phyloP scores from a whole-genome alignment of 2,888 invertebrate genomes.

The Acronicta psi region DNA sequence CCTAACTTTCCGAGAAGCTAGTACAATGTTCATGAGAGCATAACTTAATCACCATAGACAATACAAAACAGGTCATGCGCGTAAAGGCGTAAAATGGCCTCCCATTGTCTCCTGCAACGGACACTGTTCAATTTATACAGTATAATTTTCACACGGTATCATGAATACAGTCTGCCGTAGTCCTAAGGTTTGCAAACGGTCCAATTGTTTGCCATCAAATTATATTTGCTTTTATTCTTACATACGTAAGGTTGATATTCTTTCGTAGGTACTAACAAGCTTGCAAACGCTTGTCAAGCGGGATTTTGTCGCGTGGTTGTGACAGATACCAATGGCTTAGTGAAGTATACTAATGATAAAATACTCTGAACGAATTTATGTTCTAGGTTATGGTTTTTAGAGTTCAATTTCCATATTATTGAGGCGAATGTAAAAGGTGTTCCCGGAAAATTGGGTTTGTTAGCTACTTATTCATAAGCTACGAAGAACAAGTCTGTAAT shows the following conservation, averaged over 20 bases:
- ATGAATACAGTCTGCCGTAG: constrained; percentile 30
- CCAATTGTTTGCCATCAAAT: constrained; percentile 9
- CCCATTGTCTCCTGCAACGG: constrained; percentile 33
- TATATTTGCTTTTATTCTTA: neutral
- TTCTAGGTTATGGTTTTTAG: constrained; percentile 9
- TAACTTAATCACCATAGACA: constrained; percentile 29
- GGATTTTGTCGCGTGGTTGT: constrained; percentile 39
- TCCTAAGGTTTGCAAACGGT: constrained; percentile 13
- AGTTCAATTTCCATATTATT: constrained; percentile 16
- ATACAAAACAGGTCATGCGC: constrained; percentile 22
- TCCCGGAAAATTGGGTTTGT: neutral
- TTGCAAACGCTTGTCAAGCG: constrained; percentile 31
- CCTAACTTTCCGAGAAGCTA: constrained; percentile 25
- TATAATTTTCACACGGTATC: constrained; percentile 35
- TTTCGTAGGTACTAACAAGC: constrained; percentile 10
- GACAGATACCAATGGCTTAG: constrained; percentile 42
- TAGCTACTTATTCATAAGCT: constrained; percentile 3
- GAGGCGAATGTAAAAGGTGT: neutral
- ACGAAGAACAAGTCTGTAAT: constrained; percentile 2
- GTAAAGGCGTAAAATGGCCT: constrained; percentile 29
- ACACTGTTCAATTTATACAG: constrained; percentile 35
- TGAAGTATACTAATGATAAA: constrained; percentile 27
- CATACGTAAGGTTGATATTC: constrained; percentile 20
- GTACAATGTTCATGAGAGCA: constrained; percentile 16
- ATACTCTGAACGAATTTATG: constrained; percentile 26